Evolutionary conservation across 2,797 vertebrate genomes (phyloP).

Genomic region (Orestias chungarensis): DNA sequence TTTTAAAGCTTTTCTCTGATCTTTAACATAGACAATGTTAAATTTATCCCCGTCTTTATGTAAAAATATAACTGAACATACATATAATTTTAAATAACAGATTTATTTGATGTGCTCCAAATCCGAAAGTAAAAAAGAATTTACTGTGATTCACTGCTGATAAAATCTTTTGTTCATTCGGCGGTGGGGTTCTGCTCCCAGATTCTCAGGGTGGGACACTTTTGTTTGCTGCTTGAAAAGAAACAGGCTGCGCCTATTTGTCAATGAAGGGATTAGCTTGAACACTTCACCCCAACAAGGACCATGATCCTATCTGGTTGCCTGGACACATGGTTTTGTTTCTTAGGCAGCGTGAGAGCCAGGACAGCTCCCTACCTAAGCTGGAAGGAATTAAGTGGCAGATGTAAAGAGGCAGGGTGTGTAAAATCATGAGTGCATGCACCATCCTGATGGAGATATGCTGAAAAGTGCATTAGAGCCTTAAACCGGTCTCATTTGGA

Average conservation of each 20-base stretch:
- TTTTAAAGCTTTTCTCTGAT: neutral
- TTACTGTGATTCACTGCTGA: slow-evolving; percentile 67
- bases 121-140: slow-evolving; percentile 53
- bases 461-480: slow-evolving; percentile 39
- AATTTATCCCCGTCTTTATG: neutral
- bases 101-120: slow-evolving; percentile 34
- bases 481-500: slow-evolving; percentile 28
- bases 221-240: slow-evolving; percentile 80
- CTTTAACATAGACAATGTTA: neutral
- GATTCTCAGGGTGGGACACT: slow-evolving; percentile 81
- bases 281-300: slow-evolving; percentile 90
- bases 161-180: slow-evolving; percentile 74
- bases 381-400: slow-evolving; percentile 65
- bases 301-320: slow-evolving; percentile 91
- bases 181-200: slow-evolving; percentile 81
- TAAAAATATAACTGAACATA: neutral
- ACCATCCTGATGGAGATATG: slow-evolving; percentile 30
- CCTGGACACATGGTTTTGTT: slow-evolving; percentile 81
- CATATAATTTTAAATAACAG: slow-evolving; percentile 23
- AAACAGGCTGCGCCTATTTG: slow-evolving; percentile 89
- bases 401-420: slow-evolving; percentile 63
- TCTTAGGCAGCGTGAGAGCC: slow-evolving; percentile 75
- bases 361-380: slow-evolving; percentile 63
- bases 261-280: slow-evolving; percentile 91
- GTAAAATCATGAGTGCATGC: slow-evolving; percentile 62